Evolutionary conservation across 2,888 invertebrate genomes (phyloP).

Genomic region (Nomada hirtipes): DNA sequence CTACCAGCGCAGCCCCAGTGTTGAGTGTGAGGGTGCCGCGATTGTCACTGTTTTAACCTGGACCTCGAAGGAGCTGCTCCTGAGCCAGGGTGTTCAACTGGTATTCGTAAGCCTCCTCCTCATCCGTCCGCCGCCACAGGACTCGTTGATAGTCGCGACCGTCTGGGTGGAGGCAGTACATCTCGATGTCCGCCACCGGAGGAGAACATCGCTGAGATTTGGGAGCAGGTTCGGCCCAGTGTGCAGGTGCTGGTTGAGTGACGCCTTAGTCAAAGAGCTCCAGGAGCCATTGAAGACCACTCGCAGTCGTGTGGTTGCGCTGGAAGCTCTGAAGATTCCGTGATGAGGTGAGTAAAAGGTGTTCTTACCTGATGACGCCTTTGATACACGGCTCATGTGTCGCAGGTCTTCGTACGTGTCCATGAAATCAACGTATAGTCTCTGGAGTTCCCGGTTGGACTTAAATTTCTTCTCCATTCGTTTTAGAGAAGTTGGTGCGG

Average conservation of each 20-base stretch:
- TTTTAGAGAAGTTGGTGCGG: background rate
- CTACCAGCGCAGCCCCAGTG: background rate
- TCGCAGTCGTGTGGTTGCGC: background rate
- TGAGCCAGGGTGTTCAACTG: conserved; percentile 1
- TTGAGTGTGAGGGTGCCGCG: background rate
- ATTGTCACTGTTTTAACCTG: background rate
- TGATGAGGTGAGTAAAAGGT: background rate
- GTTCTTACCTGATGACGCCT: background rate
- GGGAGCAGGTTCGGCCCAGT: background rate
- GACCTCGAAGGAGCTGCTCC: background rate
- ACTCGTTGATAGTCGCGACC: background rate
- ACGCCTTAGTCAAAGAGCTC: background rate
- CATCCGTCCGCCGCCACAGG: background rate
- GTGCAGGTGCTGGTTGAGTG: background rate
- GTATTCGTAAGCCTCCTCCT: background rate
- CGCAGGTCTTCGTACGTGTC: background rate
- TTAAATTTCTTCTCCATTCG: background rate
- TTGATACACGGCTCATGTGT: background rate
- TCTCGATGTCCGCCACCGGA: conserved; percentile 18
- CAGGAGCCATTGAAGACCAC: conserved; percentile 16
- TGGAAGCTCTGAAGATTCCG: no score
- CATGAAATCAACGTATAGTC: background rate
- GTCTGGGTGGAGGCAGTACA: conserved; percentile 4
- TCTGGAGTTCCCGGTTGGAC: background rate
- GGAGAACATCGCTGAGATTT: background rate